Evolutionary conservation across 2,888 invertebrate genomes (phyloP).

Genomic region (Lasius fuliginosus): DNA sequence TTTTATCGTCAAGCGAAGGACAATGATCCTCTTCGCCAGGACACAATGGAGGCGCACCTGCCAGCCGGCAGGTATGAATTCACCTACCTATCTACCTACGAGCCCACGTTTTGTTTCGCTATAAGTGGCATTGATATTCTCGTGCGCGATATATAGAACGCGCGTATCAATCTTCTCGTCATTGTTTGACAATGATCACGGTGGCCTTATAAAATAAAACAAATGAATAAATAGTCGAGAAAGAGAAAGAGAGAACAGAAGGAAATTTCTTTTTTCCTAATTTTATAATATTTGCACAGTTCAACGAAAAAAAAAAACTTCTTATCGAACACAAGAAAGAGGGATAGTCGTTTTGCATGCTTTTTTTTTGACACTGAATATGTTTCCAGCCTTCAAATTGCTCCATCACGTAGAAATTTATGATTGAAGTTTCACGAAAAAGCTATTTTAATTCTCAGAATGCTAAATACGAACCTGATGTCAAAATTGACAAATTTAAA

Average conservation of each 20-base stretch:
- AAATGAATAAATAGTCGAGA: neutral
- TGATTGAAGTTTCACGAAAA: too few species aligned
- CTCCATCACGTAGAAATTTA: too few species aligned
- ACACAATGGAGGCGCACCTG: conserved; percentile 51
- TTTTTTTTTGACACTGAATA: too few species aligned
- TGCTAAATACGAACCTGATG: neutral
- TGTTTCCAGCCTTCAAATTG: too few species aligned
- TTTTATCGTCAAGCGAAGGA: conserved; percentile 45
- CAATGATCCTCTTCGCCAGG: neutral
- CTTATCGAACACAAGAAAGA: neutral
- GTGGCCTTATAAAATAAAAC: neutral
- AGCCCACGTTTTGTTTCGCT: conserved; percentile 11
- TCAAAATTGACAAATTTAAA: neutral
- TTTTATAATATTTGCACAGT: neutral
- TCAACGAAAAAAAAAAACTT: neutral
- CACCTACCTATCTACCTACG: neutral
- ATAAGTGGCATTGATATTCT: conserved; percentile 29
- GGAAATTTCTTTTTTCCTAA: neutral
- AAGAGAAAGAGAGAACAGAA: neutral
- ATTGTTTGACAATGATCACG: conserved; percentile 22
- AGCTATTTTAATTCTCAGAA: neutral
- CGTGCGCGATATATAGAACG: neutral
- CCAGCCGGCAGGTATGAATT: neutral
- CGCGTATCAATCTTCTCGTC: conserved; percentile 15
- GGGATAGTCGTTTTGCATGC: neutral